A percentile compares a stretch with the other conserved stretches of the same genome.
Conservation (phyloP, 2,797 vertebrate species). For the Fringilla coelebs region DNA sequence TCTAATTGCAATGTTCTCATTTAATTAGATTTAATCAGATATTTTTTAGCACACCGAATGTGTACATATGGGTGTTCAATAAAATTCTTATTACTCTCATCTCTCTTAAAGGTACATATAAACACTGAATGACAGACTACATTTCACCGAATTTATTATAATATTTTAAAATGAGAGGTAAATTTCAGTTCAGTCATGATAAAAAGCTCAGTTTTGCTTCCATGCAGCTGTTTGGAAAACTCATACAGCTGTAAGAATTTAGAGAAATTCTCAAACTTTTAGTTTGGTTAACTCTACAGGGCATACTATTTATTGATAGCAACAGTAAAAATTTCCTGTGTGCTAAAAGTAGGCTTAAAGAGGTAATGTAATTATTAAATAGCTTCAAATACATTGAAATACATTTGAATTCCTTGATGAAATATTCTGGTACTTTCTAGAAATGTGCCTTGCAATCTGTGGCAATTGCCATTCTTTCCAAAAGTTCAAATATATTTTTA, state of each 20-base stretch:
- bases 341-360: not conserved
- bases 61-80: not conserved
- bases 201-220: not conserved
- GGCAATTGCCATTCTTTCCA: not conserved
- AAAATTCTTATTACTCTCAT: not conserved
- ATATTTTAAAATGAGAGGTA: not conserved
- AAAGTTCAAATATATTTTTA: not conserved
- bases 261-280: not conserved
- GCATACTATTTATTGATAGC: not conserved
- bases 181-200: not conserved
- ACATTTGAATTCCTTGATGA: not conserved
- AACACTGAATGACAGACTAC: not conserved
- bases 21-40: slow-evolving; percentile 15
- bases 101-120: not conserved
- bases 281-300: not conserved
- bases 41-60: not conserved
- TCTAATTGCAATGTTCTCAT: not conserved
- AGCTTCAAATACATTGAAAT: not conserved
- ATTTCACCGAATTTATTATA: not conserved
- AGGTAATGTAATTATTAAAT: not conserved
- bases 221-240: not conserved
- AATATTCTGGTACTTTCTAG: not conserved
- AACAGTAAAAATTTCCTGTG: not conserved
- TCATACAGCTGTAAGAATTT: not conserved
- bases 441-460: not conserved